phyloP scores from a whole-genome alignment of 92 coral and sea anemone genomes.

The Pocillopora meandrina region DNA sequence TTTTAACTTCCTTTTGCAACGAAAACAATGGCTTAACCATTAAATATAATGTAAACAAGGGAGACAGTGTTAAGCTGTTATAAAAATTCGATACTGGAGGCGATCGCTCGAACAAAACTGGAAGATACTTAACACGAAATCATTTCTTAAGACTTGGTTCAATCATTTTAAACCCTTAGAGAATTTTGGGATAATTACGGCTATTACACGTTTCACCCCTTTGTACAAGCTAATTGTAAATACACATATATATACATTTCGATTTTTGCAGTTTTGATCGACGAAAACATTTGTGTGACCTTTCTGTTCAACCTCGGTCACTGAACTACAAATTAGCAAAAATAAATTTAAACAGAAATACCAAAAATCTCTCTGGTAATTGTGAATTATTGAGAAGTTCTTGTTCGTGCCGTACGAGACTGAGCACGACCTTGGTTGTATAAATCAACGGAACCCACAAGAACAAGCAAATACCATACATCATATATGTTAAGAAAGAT shows the following conservation, averaged over 20 bases:
- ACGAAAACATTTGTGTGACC: too few relatives aligned
- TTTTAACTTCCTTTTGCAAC: slow-evolving; percentile 15
- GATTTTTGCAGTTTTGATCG: too few relatives aligned
- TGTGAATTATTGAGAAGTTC: not conserved
- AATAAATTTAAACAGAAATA: not conserved
- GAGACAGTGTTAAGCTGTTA: not conserved
- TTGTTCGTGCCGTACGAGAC: not conserved
- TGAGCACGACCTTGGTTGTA: not conserved
- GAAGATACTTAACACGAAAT: not conserved
- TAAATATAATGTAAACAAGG: not conserved
- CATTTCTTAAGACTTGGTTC: not conserved
- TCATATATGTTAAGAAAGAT: not conserved
- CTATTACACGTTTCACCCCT: too few relatives aligned
- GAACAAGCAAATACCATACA: not conserved
- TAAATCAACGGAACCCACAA: not conserved
- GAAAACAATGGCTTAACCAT: slow-evolving; percentile 1
- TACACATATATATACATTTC: too few relatives aligned
- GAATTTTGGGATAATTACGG: too few relatives aligned
- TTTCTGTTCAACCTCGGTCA: too few relatives aligned
- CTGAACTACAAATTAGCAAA: too few relatives aligned
- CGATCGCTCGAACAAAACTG: not conserved
- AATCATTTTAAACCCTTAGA: too few relatives aligned
- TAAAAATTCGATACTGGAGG: not conserved
- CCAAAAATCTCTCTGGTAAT: not conserved
- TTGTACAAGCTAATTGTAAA: too few relatives aligned